A percentile compares a stretch with the other conserved stretches of the same genome.
Conservation (phyloP, 1,140 invertebrate genomes). For the Ridgeia piscesae region DNA sequence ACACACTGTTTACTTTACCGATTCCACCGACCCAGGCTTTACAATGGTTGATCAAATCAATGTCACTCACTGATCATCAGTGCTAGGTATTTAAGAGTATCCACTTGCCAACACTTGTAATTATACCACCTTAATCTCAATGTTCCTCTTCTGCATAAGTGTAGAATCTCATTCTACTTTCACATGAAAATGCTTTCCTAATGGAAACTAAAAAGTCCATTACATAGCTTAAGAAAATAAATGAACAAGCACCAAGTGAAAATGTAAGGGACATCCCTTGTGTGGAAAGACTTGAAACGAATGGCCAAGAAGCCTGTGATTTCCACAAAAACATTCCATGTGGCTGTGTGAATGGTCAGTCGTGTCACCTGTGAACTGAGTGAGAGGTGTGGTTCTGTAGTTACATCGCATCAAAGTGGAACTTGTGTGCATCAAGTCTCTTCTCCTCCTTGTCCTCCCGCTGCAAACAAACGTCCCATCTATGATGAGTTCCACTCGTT, state of each 20-base stretch:
- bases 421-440: conserved; percentile 81
- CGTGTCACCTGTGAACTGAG: neutral
- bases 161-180: no score
- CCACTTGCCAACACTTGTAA: neutral
- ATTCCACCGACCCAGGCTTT: no score
- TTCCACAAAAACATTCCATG: neutral
- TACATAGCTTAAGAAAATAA: neutral
- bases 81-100: neutral
- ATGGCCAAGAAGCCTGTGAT: neutral
- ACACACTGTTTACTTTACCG: no score
- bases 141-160: neutral
- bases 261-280: neutral
- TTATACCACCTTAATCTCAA: neutral
- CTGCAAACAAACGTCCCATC: conserved; percentile 41
- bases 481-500: no score
- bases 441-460: conserved; percentile 87
- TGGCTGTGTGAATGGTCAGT: neutral
- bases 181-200: neutral
- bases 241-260: neutral
- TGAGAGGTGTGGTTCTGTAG: neutral
- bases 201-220: neutral
- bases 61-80: neutral
- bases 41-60: neutral
- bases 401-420: conserved; percentile 73
- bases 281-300: neutral